Evolutionary conservation across 2,113 vertebrate genomes (phyloP), one percentile per base, ranked within the genome.

Genomic region (Nothobranchius kuhntae): DNA sequence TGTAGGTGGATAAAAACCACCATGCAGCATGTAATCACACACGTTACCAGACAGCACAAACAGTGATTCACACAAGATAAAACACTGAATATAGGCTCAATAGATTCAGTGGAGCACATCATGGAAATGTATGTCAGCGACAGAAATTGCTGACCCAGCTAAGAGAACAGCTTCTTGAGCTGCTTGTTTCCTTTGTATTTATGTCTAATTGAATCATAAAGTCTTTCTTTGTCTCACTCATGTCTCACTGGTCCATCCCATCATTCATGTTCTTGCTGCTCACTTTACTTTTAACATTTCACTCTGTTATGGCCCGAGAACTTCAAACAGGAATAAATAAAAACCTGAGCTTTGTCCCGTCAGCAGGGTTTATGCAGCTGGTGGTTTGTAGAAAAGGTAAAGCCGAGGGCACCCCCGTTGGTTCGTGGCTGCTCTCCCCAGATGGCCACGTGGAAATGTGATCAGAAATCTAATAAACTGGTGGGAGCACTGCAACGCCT

Each of bases 401-500:
- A 85, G 38, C 17, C 4, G 64, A 58, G 84, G 78, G 56, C 73
- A 77, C 44, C 35, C 45, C 9, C 10, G 60, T 71, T 77, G 53
- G 71, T 55, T 75, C 67, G 53, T 24, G 66, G 69, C 74, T 84
- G 71, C 12, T 81, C 83, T 30, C 44, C 87, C 85, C 90, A 80
- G 78, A 87, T 80, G 86, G 78, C 77, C 77, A 78, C 80, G 72
- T 81, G 79, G 78, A 78, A 76, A 75, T 89, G 84, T 92, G 87
- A 91, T 89, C 77, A 57, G 86, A 87, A 85, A 92, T 90, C 86
- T 89, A 87, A 90, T 90, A 91, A 89, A 89, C 78, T 56, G 7
- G 73, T 74, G 71, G 83, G 82, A 82, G 70, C 80, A 84, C 86
- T 82, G 88, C 88, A 86, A 73, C 70, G 78, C 81, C 82, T 81